Evolutionary conservation across 1,140 invertebrate species (phyloP).

Genomic region (Muscidifurax raptorellus): DNA sequence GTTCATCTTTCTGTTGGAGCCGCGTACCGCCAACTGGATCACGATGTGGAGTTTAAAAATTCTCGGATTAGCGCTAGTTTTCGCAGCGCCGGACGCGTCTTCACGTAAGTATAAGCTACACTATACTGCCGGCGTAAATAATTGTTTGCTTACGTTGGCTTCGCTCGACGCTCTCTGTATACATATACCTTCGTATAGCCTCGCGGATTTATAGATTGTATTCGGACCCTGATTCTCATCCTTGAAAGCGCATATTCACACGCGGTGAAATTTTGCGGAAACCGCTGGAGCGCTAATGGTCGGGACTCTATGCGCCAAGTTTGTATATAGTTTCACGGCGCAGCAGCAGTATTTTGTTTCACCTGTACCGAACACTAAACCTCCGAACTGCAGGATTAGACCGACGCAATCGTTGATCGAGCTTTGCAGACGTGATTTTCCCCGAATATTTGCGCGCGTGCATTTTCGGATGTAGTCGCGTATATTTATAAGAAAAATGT

Average conservation of each 20-base stretch:
- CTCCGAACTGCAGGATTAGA: no score
- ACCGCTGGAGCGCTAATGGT: no score
- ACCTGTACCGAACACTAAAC: no score
- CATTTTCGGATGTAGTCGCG: no score
- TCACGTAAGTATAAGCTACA: slow-evolving; percentile 30
- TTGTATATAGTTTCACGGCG: no score
- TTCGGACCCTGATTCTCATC: neutral
- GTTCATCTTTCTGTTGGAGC: neutral
- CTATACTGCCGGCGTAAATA: neutral
- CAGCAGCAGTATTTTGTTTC: no score
- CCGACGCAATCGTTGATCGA: no score
- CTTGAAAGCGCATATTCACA: neutral
- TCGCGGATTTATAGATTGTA: neutral
- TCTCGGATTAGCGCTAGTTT: slow-evolving; percentile 11
- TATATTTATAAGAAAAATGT: no score
- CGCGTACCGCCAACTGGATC: neutral
- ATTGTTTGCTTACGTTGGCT: slow-evolving; percentile 1
- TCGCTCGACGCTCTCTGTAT: neutral
- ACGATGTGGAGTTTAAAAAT: neutral
- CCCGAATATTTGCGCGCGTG: no score
- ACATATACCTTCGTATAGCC: neutral
- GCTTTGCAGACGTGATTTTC: no score
- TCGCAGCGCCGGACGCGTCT: neutral
- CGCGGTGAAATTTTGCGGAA: neutral
- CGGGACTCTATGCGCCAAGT: no score